Evolutionary conservation across 2,888 invertebrate genomes (phyloP), one percentile per base, ranked within the genome.

Genomic region (Phortica okadai): DNA sequence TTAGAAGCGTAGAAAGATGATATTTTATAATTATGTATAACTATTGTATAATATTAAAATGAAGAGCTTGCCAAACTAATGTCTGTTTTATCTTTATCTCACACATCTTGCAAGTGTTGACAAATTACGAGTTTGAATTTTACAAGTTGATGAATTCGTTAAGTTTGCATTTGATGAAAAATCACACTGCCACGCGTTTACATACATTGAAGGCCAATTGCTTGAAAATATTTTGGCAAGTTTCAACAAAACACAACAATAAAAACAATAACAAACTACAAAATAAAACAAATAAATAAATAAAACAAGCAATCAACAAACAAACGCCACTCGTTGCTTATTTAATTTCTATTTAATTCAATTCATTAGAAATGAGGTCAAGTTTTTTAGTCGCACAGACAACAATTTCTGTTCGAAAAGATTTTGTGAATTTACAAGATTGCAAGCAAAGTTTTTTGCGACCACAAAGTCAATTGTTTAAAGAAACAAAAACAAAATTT

Each of bases 151-250:
- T 14, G 41, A 64, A 50, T 11, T 50, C 10, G 14, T 14, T 50
- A 11, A 14, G 50, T 11, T 50, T 50, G 8, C 10, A 50, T 25
- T 64, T 41, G 64, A 33, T 0, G 25, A 25, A 59, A 16, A 59
- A 59, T 6, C 21, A 21, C 21, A 25, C 64, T 33, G 64, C 64
- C 64, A 64, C 64, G 64, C 64, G 64, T 64, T 33, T 64, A 41
- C 10, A 50, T 33, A 25, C 33, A 8, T 11, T 64, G 25, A 64
- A 64, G 64, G 77, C 80, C 76, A 76, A 82, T 25, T 33, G 10
- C 41, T 33, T 25, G 1, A 14, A 64, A 64, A 25, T 79, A 79
- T 80, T 73, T 84, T 86, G 84, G 85, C 87, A 87, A 78, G 21
- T 86, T 87, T 86, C 83, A 81, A 80, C 77, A 73, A 59, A 73